phyloP scores from a whole-genome alignment of 2,113 vertebrate species.

The Ammodytes marinus region DNA sequence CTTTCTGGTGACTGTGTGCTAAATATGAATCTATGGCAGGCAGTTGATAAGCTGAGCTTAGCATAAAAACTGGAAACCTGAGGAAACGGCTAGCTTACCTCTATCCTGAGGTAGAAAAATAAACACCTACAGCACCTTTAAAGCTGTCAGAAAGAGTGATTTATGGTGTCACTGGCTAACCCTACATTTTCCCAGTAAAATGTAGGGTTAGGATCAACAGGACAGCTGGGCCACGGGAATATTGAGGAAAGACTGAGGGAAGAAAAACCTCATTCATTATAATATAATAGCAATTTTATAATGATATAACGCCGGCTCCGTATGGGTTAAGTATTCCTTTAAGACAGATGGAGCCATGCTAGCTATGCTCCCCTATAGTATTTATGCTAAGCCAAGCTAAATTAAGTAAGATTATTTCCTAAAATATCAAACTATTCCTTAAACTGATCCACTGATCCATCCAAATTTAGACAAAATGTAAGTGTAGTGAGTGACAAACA shows the following conservation, averaged over 20 bases:
- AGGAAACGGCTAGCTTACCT: not conserved
- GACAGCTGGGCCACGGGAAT: too few relatives aligned
- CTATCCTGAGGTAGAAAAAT: not conserved
- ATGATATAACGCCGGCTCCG: too few relatives aligned
- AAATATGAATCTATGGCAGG: not conserved
- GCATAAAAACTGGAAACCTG: not conserved
- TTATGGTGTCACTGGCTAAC: too few relatives aligned
- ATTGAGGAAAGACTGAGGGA: too few relatives aligned
- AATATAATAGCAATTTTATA: too few relatives aligned
- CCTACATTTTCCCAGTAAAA: too few relatives aligned
- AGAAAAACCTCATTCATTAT: too few relatives aligned
- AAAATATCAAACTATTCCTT: not conserved
- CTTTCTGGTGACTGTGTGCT: too few relatives aligned
- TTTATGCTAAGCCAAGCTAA: not conserved
- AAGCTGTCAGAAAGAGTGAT: not conserved
- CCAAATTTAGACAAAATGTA: not conserved
- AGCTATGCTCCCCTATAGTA: not conserved
- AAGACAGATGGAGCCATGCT: not conserved
- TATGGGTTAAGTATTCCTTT: too few relatives aligned
- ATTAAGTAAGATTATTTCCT: not conserved
- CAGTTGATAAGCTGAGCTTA: not conserved
- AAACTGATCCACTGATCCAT: not conserved
- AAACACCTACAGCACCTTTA: not conserved
- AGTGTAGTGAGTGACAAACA: not conserved
- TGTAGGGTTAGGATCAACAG: too few relatives aligned